phyloP scores from a whole-genome alignment of 92 coral and sea anemone genomes.

The Hydrozoanthus gracilis region DNA sequence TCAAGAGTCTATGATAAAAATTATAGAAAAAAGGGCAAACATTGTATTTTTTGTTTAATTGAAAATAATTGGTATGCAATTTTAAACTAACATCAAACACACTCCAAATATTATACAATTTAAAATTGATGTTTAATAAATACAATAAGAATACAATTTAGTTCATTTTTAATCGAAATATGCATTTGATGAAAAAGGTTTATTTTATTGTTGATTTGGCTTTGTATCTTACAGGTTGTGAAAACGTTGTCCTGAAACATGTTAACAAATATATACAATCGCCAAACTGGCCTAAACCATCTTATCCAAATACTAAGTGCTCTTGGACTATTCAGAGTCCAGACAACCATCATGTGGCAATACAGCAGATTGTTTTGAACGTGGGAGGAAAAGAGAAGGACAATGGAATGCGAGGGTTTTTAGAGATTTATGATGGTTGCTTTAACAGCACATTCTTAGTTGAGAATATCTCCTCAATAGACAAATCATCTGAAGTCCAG shows the following conservation, averaged over 20 bases:
- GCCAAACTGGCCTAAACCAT: conserved; percentile 61
- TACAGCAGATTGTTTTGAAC: conserved; percentile 42
- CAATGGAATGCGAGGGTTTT: conserved; percentile 63
- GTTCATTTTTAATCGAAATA: neutral
- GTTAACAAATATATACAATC: conserved; percentile 49
- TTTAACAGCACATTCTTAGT: conserved; percentile 60
- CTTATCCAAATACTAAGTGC: conserved; percentile 48
- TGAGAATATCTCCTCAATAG: conserved; percentile 67
- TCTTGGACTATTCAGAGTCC: conserved; percentile 66
- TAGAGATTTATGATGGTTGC: conserved; percentile 85
- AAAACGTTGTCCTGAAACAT: conserved; percentile 25
- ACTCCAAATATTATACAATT: too few species aligned
- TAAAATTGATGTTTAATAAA: too few species aligned
- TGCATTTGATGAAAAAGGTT: neutral
- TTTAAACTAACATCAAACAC: too few species aligned
- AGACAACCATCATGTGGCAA: conserved; percentile 49
- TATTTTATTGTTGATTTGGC: neutral
- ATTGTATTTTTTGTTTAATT: too few species aligned
- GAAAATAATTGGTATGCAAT: too few species aligned
- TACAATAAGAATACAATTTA: too few species aligned
- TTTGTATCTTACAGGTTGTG: conserved; percentile 40
- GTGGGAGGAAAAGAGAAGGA: conserved; percentile 68
- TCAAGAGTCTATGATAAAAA: too few species aligned
- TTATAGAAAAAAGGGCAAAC: too few species aligned
- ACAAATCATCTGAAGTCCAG: neutral